Evolutionary conservation across 2,113 vertebrate genomes (phyloP).

Genomic region (Zosterops borbonicus): DNA sequence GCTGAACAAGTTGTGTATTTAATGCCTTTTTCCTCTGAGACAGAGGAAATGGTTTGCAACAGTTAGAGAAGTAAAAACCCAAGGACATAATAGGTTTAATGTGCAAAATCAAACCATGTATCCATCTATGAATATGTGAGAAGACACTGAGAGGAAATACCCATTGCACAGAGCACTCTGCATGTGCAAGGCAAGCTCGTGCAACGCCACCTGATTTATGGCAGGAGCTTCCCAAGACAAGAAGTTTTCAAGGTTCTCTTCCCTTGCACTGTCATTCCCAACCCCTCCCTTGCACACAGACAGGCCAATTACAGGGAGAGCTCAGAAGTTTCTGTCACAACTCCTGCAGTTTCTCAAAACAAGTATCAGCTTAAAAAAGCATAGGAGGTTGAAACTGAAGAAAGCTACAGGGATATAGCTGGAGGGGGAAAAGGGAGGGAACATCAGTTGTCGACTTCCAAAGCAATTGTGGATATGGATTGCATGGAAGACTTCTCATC

Average conservation of each 20-base stretch:
- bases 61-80: background rate
- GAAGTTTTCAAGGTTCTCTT: background rate
- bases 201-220: background rate
- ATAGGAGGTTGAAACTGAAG: background rate
- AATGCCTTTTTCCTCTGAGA: background rate
- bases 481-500: conserved; percentile 54
- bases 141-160: background rate
- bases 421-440: background rate
- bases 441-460: background rate
- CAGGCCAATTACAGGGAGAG: conserved; percentile 37
- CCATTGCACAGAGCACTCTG: background rate
- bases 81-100: background rate
- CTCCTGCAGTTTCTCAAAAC: conserved; percentile 39
- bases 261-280: conserved; percentile 21
- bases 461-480: conserved; percentile 50
- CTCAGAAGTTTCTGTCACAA: conserved; percentile 55
- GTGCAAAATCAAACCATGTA: background rate
- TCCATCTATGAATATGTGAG: background rate
- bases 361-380: conserved; percentile 47
- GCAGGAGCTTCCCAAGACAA: background rate
- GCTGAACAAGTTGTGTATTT: background rate
- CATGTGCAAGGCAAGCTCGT: fast-evolving
- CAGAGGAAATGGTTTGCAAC: background rate
- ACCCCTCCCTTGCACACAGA: background rate
- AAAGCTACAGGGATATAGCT: conserved; percentile 35